A percentile compares a stretch with the other conserved stretches of the same genome.
Conservation (phyloP, 2,113 vertebrate genomes). For the Rhineura floridana region DNA sequence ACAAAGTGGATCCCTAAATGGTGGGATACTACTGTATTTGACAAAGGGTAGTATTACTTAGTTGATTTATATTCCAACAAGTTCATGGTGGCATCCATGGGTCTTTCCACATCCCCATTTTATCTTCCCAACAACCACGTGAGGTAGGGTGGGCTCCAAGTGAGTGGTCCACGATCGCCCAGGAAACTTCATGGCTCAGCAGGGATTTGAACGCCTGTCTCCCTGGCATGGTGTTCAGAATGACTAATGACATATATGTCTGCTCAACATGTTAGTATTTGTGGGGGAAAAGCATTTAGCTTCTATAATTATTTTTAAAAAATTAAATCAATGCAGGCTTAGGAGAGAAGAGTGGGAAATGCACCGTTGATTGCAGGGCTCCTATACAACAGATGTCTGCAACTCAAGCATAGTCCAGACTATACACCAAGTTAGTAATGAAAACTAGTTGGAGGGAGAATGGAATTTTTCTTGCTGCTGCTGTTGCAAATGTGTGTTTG, state of each 20-base stretch:
- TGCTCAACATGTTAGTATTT: background rate
- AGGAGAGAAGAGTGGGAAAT: background rate
- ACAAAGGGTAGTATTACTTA: background rate
- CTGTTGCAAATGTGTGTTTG: background rate
- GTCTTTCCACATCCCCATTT: background rate
- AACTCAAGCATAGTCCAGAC: background rate
- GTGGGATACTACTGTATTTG: no score
- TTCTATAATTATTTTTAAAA: background rate
- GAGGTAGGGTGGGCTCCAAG: background rate
- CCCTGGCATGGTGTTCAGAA: background rate
- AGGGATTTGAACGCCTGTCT: background rate
- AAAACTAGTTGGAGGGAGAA: background rate
- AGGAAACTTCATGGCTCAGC: background rate
- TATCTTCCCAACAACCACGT: background rate
- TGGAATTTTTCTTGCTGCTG: background rate
- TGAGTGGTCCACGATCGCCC: background rate
- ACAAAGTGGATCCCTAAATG: no score
- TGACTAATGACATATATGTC: background rate
- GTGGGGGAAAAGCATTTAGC: background rate
- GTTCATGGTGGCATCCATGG: background rate
- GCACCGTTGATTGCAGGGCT: background rate
- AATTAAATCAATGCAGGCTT: background rate
- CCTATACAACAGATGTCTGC: background rate
- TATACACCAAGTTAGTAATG: background rate
- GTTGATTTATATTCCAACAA: background rate